Evolutionary conservation across 2,113 vertebrate species (phyloP).

Genomic region (Blennius ocellaris): DNA sequence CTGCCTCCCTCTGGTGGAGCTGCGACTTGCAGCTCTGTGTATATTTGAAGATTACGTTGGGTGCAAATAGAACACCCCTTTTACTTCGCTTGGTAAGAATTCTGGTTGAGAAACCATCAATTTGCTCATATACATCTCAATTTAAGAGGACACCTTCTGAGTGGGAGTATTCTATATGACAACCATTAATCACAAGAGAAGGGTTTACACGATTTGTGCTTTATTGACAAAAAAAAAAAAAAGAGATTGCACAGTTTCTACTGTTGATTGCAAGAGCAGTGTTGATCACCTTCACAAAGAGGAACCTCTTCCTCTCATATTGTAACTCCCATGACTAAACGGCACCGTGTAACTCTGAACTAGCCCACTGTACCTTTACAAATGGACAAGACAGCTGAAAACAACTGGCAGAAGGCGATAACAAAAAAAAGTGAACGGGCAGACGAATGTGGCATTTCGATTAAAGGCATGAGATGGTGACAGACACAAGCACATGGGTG

Average conservation of each 20-base stretch:
- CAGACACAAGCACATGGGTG: neutral
- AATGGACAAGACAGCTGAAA: conserved; percentile 34
- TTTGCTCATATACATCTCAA: neutral
- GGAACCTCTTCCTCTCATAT: neutral
- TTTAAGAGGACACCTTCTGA: neutral
- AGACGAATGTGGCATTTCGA: conserved; percentile 26
- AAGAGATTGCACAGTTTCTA: conserved; percentile 66
- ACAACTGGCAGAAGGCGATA: conserved; percentile 22
- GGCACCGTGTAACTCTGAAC: conserved; percentile 57
- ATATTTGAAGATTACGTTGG: too few species aligned
- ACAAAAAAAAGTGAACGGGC: conserved; percentile 12
- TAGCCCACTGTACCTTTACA: conserved; percentile 3
- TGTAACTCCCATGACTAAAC: conserved; percentile 24
- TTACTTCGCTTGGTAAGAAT: too few species aligned
- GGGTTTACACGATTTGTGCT: conserved; percentile 74
- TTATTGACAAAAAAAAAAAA: conserved; percentile 77
- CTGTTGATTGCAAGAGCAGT: conserved; percentile 67
- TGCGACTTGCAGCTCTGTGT: neutral
- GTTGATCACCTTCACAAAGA: conserved; percentile 16
- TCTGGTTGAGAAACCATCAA: too few species aligned
- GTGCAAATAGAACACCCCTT: too few species aligned
- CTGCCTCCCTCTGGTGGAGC: conserved; percentile 63
- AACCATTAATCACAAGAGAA: neutral
- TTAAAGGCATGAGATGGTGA: conserved; percentile 47
- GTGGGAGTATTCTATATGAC: too few species aligned